phyloP scores from a whole-genome alignment of 2,888 invertebrate genomes.

The Cotesia congregata region DNA sequence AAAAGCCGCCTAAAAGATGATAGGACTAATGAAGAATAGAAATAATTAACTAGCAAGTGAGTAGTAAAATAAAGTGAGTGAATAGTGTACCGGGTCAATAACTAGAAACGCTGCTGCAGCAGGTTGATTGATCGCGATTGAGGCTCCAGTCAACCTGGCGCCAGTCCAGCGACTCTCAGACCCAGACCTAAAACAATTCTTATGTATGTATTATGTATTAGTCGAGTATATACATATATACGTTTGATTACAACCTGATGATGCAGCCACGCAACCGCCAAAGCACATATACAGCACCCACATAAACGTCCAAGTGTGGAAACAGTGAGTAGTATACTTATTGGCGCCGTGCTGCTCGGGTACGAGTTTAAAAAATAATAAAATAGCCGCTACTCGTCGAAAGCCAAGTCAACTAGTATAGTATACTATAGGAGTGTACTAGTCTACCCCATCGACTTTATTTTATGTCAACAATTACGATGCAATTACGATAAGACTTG shows the following conservation, averaged over 20 bases:
- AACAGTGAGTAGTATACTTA: neutral
- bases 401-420: neutral
- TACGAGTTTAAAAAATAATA: neutral
- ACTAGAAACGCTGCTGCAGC: conserved; percentile 54
- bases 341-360: neutral
- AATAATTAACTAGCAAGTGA: conserved; percentile 6
- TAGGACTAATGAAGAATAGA: conserved; percentile 9
- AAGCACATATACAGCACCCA: neutral
- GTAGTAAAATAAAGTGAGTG: conserved; percentile 22
- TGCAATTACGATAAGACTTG: conserved; percentile 53
- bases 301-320: neutral
- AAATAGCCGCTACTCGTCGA: neutral
- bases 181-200: conserved; percentile 16
- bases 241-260: conserved; percentile 4
- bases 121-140: conserved; percentile 69
- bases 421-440: neutral
- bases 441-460: conserved; percentile 24
- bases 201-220: conserved; percentile 5
- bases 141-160: conserved; percentile 69
- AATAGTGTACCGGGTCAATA: conserved; percentile 37
- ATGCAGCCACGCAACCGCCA: neutral
- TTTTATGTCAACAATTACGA: conserved; percentile 52
- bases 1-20: no score
- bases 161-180: conserved; percentile 64
- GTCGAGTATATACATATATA: neutral